phyloP scores from a whole-genome alignment of 2,888 invertebrate species.

The Xylota sylvarum region DNA sequence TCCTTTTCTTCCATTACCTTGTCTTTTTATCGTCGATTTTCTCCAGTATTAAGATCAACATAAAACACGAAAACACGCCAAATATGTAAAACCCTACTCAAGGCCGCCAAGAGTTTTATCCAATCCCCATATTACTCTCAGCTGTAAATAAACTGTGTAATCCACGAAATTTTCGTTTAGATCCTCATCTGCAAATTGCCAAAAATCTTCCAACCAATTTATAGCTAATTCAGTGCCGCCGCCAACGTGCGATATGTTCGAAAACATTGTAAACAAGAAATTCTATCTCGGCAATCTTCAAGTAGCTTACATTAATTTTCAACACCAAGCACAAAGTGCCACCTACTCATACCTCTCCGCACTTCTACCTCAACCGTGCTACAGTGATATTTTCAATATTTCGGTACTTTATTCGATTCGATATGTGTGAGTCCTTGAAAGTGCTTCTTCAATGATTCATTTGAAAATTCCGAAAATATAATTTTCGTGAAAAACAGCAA shows the following conservation, averaged over 20 bases:
- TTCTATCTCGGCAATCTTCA: not conserved
- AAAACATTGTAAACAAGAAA: not conserved
- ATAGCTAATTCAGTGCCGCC: not conserved
- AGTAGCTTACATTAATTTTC: not conserved
- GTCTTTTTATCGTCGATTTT: not conserved
- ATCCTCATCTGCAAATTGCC: slow-evolving; percentile 15
- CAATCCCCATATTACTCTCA: not conserved
- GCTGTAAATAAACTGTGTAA: not conserved
- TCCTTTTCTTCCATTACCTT: not conserved
- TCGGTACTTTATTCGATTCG: not conserved
- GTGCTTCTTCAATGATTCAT: not conserved
- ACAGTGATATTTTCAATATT: slow-evolving; percentile 1
- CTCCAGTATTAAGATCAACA: not conserved
- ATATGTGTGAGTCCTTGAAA: not conserved
- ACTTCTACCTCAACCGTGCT: too few relatives aligned
- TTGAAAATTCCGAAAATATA: not conserved
- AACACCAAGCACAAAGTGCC: not conserved
- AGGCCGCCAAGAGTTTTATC: not conserved
- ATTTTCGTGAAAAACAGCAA: not conserved
- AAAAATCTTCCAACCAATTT: slow-evolving; percentile 16
- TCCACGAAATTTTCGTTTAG: not conserved
- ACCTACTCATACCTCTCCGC: not conserved
- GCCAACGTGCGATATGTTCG: not conserved
- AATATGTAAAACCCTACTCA: not conserved
- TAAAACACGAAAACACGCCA: not conserved